Evolutionary conservation across 2,888 invertebrate genomes (phyloP).

Genomic region (Koerneria pararmatus): DNA sequence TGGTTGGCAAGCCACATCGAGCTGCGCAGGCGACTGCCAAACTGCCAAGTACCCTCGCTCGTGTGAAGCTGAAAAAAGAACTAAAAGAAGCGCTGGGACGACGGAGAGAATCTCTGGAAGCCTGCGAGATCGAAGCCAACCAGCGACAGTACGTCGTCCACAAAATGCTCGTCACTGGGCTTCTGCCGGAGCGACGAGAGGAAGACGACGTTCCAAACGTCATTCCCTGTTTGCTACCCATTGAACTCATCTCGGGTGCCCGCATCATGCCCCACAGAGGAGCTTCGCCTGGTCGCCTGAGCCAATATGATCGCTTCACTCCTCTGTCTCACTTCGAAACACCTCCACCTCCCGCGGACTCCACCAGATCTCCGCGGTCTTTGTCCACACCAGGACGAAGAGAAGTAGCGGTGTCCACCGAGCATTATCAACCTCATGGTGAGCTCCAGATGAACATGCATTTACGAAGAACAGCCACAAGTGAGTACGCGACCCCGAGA

Average conservation of each 20-base stretch:
- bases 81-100: constrained; percentile 62
- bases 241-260: constrained; percentile 52
- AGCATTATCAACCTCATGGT: no score
- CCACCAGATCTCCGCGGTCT: no score
- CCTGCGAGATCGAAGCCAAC: constrained; percentile 62
- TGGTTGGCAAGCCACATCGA: constrained; percentile 19
- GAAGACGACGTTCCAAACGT: constrained; percentile 54
- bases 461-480: background rate
- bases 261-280: constrained; percentile 43
- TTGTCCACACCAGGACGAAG: background rate
- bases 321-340: constrained; percentile 1
- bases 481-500: background rate
- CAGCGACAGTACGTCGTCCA: constrained; percentile 58
- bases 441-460: constrained; percentile 6
- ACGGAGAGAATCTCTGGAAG: constrained; percentile 61
- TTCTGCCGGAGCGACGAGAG: constrained; percentile 45
- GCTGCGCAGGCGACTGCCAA: constrained; percentile 25
- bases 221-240: constrained; percentile 54
- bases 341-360: constrained; percentile 1
- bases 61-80: constrained; percentile 63
- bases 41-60: constrained; percentile 47
- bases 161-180: constrained; percentile 54
- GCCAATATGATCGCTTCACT: no score
- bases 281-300: constrained; percentile 27
- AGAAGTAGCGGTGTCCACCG: constrained; percentile 20